Evolutionary conservation across 2,113 vertebrate species (phyloP).

Genomic region (Psilopsiagon aurifrons): DNA sequence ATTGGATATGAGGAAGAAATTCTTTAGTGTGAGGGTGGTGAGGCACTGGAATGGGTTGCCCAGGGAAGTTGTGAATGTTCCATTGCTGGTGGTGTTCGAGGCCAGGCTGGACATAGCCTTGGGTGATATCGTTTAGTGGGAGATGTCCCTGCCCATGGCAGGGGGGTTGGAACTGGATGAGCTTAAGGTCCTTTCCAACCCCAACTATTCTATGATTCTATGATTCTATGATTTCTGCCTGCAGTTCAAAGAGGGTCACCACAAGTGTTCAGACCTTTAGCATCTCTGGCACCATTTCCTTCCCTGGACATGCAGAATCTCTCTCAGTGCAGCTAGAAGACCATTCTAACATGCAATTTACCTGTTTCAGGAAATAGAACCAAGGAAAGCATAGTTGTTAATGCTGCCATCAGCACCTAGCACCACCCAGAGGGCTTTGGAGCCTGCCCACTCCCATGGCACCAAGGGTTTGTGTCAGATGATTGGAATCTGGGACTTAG

Average conservation of each 20-base stretch:
- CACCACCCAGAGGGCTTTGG: background rate
- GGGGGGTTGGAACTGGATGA: no score
- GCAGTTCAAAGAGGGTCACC: background rate
- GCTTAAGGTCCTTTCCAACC: no score
- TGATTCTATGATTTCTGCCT: background rate
- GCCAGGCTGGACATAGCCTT: no score
- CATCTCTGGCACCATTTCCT: background rate
- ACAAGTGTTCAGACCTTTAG: background rate
- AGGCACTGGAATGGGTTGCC: no score
- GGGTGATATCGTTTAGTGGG: no score
- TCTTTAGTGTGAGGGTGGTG: no score
- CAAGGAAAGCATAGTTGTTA: slow-evolving; percentile 31
- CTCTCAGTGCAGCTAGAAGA: background rate
- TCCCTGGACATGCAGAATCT: background rate
- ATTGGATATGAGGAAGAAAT: no score
- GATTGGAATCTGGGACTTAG: slow-evolving; percentile 13
- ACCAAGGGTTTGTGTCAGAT: background rate
- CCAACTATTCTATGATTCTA: no score
- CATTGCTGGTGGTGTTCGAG: no score
- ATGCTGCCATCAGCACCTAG: background rate
- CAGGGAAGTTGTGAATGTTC: no score
- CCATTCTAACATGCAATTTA: background rate
- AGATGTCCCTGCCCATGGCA: no score
- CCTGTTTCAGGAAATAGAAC: slow-evolving; percentile 31
- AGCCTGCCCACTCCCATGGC: background rate